Percentiles rank a stretch among this genome's conserved stretches.
phyloP scores from a whole-genome alignment of 2,113 vertebrate species.

The Dasyornis broadbenti region DNA sequence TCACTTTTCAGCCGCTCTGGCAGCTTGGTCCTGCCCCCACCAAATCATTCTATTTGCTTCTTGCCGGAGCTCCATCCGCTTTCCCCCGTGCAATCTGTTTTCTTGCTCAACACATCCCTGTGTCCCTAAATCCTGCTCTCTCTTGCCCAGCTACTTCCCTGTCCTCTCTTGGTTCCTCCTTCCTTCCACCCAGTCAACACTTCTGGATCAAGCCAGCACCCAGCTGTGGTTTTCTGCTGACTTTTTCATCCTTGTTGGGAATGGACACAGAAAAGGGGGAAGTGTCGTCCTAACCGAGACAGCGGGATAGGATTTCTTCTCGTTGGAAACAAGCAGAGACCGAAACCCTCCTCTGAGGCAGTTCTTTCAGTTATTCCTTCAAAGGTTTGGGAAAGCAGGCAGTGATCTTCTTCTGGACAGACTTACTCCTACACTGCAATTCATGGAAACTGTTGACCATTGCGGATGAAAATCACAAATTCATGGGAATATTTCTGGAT shows the following conservation, averaged over 20 bases:
- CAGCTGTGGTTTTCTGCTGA: background rate
- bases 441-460: constrained; percentile 3
- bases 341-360: background rate
- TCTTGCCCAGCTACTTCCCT: background rate
- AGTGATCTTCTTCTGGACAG: background rate
- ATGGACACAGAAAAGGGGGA: background rate
- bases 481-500: constrained; percentile 27
- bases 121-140: background rate
- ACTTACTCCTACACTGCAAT: background rate
- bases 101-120: background rate
- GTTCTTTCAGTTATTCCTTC: background rate
- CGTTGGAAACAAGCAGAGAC: background rate
- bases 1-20: background rate
- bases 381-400: background rate
- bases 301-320: background rate
- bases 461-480: background rate
- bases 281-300: background rate
- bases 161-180: background rate
- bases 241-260: background rate
- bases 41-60: background rate
- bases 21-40: background rate
- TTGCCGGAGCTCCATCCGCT: background rate
- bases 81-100: background rate
- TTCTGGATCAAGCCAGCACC: background rate
- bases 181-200: background rate